These are phyloP conservation scores for Aplodontia rufa DNA, from an alignment of 2,113 vertebrate genomes.

Conservation along the genomic window DNA sequence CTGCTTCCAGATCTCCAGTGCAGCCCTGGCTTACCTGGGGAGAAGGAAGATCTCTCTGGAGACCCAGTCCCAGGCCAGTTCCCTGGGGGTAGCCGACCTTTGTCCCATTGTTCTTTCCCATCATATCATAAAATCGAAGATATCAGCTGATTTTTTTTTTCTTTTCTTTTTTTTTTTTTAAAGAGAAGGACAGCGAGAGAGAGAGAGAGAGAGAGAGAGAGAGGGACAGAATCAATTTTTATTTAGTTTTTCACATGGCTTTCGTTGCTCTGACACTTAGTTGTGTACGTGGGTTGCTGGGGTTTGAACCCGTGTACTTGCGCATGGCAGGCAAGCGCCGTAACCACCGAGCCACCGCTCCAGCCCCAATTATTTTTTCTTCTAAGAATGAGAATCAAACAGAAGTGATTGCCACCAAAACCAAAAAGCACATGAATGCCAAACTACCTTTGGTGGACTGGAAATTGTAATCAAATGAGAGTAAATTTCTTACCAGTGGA, in stretches of 20 bases:
- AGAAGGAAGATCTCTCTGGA: neutral
- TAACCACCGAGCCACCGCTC: too few relatives aligned
- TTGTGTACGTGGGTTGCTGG: too few relatives aligned
- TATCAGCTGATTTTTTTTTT: neutral
- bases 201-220: too few relatives aligned
- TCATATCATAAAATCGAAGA: slow-evolving; percentile 14
- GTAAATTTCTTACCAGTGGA: slow-evolving; percentile 22
- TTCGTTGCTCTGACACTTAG: too few relatives aligned
- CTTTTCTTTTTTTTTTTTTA: too few relatives aligned
- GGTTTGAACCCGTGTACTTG: too few relatives aligned
- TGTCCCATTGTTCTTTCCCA: neutral
- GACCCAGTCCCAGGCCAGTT: too few relatives aligned
- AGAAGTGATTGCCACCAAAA: slow-evolving; percentile 31
- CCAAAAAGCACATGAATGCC: slow-evolving; percentile 77
- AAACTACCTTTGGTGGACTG: neutral
- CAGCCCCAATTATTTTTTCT: slow-evolving; percentile 6
- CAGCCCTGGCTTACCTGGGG: fast-evolving
- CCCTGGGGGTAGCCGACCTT: neutral
- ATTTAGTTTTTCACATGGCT: too few relatives aligned
- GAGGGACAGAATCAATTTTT: too few relatives aligned
- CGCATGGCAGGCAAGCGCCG: too few relatives aligned
- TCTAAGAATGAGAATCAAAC: slow-evolving; percentile 49
- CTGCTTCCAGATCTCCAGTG: neutral
- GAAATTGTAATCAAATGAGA: slow-evolving; percentile 4
- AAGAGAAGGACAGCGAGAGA: too few relatives aligned